These are phyloP conservation scores for Platyura marginata DNA, from an alignment of 1,140 invertebrate species.

Conservation along the genomic window DNA sequence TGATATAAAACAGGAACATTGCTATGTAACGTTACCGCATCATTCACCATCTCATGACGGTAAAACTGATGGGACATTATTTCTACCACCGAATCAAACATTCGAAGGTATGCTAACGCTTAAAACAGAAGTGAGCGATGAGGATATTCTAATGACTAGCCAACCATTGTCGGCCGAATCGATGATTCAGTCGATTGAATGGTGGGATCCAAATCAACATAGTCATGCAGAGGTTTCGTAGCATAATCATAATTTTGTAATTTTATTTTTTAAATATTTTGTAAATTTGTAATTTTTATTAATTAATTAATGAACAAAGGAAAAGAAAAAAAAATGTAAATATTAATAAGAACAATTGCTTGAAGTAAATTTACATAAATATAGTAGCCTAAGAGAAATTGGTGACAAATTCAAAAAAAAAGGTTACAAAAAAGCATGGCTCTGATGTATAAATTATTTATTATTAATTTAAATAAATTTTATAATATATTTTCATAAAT, in stretches of 20 bases:
- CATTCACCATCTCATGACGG: not conserved
- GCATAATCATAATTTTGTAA: slow-evolving; percentile 1
- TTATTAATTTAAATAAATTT: no score
- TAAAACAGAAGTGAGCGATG: slow-evolving; percentile 11
- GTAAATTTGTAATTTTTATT: no score
- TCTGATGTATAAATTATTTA: no score
- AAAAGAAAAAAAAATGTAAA: no score
- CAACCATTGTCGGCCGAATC: slow-evolving; percentile 20
- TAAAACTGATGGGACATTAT: not conserved
- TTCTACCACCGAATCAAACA: not conserved
- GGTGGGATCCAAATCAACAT: slow-evolving; percentile 25
- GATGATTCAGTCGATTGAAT: slow-evolving; percentile 27
- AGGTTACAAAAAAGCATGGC: no score
- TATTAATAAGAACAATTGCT: no score
- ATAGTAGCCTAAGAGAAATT: no score
- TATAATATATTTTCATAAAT: no score
- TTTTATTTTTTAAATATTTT: no score
- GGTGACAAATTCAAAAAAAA: no score
- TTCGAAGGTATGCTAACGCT: slow-evolving; percentile 5
- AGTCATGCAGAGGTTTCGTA: not conserved
- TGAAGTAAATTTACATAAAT: no score
- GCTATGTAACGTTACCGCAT: not conserved
- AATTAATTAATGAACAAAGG: no score
- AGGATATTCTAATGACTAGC: slow-evolving; percentile 18
- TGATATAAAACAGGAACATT: not conserved